Conservation (phyloP, 2,888 invertebrate species). For the Beris chalybata region DNA sequence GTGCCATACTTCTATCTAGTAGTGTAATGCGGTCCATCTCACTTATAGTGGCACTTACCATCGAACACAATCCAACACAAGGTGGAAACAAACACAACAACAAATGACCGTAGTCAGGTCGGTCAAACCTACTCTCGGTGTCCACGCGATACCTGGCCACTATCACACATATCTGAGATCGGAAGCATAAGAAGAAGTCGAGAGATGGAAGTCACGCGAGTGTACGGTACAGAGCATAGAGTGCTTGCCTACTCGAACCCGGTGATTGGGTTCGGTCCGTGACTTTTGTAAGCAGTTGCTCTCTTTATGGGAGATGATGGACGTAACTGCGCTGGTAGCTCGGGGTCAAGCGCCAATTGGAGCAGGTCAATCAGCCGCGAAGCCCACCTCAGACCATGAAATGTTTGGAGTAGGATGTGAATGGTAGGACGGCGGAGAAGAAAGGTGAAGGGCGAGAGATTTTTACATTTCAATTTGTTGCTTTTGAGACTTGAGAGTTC, state of each 20-base stretch:
- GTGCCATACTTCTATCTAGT: no score
- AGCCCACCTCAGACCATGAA: slow-evolving; percentile 18
- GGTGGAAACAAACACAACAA: slow-evolving; percentile 21
- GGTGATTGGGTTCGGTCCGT: no score
- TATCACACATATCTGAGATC: no score
- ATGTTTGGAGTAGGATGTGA: no score
- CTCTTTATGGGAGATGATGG: no score
- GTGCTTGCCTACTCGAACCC: no score
- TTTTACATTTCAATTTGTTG: slow-evolving; percentile 28
- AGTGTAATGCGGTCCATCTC: background rate
- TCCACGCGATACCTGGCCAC: background rate
- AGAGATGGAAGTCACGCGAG: no score
- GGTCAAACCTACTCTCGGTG: slow-evolving; percentile 21
- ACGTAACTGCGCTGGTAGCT: slow-evolving; percentile 36
- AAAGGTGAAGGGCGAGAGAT: slow-evolving; percentile 19
- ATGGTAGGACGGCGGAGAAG: background rate
- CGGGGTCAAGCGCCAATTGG: slow-evolving; percentile 41
- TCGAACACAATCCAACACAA: slow-evolving; percentile 13
- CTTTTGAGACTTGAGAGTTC: slow-evolving; percentile 11
- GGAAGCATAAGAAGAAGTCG: no score
- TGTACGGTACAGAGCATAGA: no score
- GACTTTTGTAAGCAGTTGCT: no score
- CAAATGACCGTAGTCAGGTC: slow-evolving; percentile 1
- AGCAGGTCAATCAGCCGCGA: slow-evolving; percentile 38
- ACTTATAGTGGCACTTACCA: slow-evolving; percentile 23